Conservation (phyloP, 2,113 vertebrate species). For the Stegostoma tigrinum region DNA sequence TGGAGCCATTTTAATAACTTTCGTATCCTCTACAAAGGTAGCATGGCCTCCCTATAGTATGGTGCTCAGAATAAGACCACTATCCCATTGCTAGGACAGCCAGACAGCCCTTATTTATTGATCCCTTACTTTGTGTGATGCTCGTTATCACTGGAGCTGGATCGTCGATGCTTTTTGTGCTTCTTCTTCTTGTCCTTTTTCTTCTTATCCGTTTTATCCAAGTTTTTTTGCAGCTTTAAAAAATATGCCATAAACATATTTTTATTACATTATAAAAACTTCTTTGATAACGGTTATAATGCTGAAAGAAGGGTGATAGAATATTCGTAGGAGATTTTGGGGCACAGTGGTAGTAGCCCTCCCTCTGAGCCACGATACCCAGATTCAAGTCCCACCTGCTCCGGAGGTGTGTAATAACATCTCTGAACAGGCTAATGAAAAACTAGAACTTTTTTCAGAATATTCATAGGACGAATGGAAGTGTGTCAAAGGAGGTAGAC, state of each 20-base stretch:
- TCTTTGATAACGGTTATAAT: neutral
- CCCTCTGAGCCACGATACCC: too few relatives aligned
- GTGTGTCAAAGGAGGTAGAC: neutral
- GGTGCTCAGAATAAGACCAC: neutral
- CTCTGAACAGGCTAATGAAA: too few relatives aligned
- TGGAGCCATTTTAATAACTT: neutral
- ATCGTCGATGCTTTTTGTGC: conserved; percentile 67
- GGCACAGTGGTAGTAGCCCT: too few relatives aligned
- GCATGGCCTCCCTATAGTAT: neutral
- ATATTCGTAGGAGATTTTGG: neutral
- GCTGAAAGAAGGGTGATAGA: neutral
- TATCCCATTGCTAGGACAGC: neutral
- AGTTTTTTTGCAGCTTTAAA: conserved; percentile 77
- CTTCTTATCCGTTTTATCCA: conserved; percentile 71
- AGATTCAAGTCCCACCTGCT: too few relatives aligned
- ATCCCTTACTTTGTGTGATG: conserved; percentile 45
- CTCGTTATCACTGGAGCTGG: conserved; percentile 64
- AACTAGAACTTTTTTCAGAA: neutral
- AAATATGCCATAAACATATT: neutral
- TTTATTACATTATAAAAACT: neutral
- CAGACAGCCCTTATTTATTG: neutral
- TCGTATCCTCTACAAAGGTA: neutral
- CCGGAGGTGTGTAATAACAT: too few relatives aligned
- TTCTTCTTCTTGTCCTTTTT: conserved; percentile 55
- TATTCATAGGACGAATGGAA: neutral